Base-by-base conservation (phyloP, 2,113 vertebrate species). In the Syngnathus typhle region DNA sequence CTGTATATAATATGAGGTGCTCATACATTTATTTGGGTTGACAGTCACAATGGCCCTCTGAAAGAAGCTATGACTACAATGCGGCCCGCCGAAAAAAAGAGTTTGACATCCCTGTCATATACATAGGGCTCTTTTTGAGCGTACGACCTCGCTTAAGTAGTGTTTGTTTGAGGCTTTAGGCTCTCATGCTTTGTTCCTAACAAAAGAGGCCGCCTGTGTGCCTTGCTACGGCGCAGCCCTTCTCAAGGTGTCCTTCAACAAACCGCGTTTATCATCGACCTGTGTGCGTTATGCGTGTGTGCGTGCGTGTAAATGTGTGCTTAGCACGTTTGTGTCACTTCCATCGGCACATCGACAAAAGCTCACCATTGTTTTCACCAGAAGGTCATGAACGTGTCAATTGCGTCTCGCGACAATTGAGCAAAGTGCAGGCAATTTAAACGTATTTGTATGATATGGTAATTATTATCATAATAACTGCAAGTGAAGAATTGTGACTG, bases 331-430 rank as follows among this genome's bases (percentile, higher is more conserved):
- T 67, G 49, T 23, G 60, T 69, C 44, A 12, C 21, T 32, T 78
- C 65, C 68, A 64, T 49, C 21, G 80, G 70, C 38, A 39, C 23
- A 18, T 12, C 44, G 74, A 74, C 70, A 59, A 64, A 75, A 68
- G 60, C 67, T 64, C 10, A n/a, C 55, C 62, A 36, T 18, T 13
- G 7, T 32, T 72, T 74, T 64, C 11, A 27, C 76, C 69, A 51
- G 36, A 81, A 60, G 60, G 60, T 75, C 72, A 46, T 67, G 60
- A 76, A 68, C 64, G 60, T 77, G 70, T 70, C 67, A 80, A 85
- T 82, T 70, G 70, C 62, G 32, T 60, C 5, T 10, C 18, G 19
- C 37, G 36, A 51, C 43, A 78, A 75, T 66, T 58, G 43, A 78
- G 43, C 60, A 68, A 39, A 68, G 67, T 63, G 39, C 64, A 44